Evolutionary conservation across 2,797 vertebrate genomes (phyloP).

Genomic region (Hippocampus kuda): DNA sequence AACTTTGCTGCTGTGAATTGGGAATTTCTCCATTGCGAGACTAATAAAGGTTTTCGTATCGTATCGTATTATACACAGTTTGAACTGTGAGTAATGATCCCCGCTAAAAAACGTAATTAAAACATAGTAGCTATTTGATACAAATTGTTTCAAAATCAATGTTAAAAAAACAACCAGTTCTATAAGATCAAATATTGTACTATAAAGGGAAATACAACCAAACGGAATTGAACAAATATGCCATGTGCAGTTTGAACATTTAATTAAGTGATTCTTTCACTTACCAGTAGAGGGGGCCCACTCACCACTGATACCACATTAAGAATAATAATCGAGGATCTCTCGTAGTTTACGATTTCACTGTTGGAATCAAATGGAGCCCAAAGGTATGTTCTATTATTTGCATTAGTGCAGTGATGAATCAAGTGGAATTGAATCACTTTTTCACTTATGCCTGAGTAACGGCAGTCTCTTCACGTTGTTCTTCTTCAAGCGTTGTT

Average conservation of each 20-base stretch:
- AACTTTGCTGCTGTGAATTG: too few relatives aligned
- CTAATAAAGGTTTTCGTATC: too few relatives aligned
- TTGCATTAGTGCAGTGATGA: neutral
- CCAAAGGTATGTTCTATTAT: neutral
- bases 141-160: too few relatives aligned
- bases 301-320: neutral
- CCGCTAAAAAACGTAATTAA: too few relatives aligned
- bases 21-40: too few relatives aligned
- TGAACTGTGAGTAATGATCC: too few relatives aligned
- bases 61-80: too few relatives aligned
- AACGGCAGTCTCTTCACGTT: neutral
- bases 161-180: too few relatives aligned
- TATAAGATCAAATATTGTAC: too few relatives aligned
- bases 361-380: neutral
- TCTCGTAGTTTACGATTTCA: neutral
- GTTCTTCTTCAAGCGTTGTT: neutral
- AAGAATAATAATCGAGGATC: neutral
- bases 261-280: neutral
- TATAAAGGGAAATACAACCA: too few relatives aligned
- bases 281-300: neutral
- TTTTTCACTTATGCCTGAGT: neutral
- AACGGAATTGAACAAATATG: too few relatives aligned
- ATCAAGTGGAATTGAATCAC: neutral
- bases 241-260: neutral
- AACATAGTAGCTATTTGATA: too few relatives aligned